phyloP scores from a whole-genome alignment of 2,888 invertebrate species.

The Blastobasis lacticolella region DNA sequence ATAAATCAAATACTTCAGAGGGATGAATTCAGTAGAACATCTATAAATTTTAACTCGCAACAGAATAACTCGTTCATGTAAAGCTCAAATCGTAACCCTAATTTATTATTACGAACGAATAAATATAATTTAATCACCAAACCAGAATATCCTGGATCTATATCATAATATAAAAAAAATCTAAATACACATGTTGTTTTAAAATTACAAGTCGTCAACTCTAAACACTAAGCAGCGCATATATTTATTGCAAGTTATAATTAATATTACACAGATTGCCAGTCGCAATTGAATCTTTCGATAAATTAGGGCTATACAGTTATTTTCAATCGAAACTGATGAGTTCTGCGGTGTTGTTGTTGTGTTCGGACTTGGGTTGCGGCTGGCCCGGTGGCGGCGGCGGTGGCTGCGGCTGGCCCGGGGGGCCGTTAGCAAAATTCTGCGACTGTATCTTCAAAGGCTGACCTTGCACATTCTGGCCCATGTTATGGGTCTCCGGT shows the following conservation, averaged over 20 bases:
- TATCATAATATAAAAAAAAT: neutral
- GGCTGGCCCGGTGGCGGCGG: slow-evolving; percentile 37
- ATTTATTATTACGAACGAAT: neutral
- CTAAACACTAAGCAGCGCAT: slow-evolving; percentile 21
- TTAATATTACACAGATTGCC: slow-evolving; percentile 21
- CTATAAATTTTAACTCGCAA: no score
- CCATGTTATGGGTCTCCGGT: slow-evolving; percentile 23
- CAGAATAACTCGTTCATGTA: no score
- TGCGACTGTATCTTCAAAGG: slow-evolving; percentile 29
- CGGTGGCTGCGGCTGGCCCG: slow-evolving; percentile 27
- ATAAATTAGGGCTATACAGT: slow-evolving; percentile 9
- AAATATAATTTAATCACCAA: neutral
- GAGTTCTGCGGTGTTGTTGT: slow-evolving; percentile 81
- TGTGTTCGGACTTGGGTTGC: slow-evolving; percentile 42
- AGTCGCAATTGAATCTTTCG: slow-evolving; percentile 36
- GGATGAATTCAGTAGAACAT: no score
- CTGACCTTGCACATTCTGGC: slow-evolving; percentile 24
- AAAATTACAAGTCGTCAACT: slow-evolving; percentile 1
- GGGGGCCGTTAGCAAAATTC: slow-evolving; percentile 28
- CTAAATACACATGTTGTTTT: slow-evolving; percentile 2
- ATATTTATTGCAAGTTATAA: slow-evolving; percentile 27
- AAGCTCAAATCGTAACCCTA: neutral
- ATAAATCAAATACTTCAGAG: no score
- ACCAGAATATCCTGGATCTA: neutral
- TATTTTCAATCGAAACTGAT: slow-evolving; percentile 84